Base-by-base conservation (phyloP, 2,888 invertebrate genomes). In the Caenorhabditis sp. region DNA sequence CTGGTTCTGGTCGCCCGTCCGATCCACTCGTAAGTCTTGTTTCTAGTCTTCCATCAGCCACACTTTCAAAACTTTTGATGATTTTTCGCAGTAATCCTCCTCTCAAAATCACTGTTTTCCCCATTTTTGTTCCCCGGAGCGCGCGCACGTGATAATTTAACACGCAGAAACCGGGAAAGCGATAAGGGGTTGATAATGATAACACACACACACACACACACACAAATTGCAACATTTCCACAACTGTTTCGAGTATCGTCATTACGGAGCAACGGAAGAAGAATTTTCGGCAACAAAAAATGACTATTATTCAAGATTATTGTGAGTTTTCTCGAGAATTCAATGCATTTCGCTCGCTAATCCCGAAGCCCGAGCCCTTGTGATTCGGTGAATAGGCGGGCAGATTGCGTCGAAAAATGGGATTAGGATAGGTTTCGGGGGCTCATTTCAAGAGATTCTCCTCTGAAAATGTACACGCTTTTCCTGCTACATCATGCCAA, bases 301-400 rank as follows among this genome's bases (percentile, higher is more conserved):
- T 80, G 80, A 68, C 80, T 20, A 58, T 74, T 51, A 74, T 79
- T 71, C 79, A 74, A 24, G 69, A 74, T 50, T 80, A 80, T 80
- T 74, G 80, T 80, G 69, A 80, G 80, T 80, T 69, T 74, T 69
- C 60, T 37, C 26, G 13, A 20, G 35, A 20, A 18, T 13, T 15
- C 24, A 13, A 11, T n/a, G n/a, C n/a, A 47, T 11, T 47, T 26
- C 18, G 40, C 61, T 47, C 47, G 26, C 18, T 47, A 62, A 62
- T 62, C 47, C 47, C 11, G n/a, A 24, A 13, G 22, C 9, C 13
- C 40, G 18, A 35, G 35, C 50, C 18, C 40, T n/a, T 70, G 70
- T 50, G 20, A 24, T 18, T 28, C 35, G 20, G 13, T 55, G 67
- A 67, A 55, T 67, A 55, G 53, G 2, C 40, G 53, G 53, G 20